phyloP scores from a whole-genome alignment of 2,113 vertebrate genomes.

The Mormoops blainvillei region DNA sequence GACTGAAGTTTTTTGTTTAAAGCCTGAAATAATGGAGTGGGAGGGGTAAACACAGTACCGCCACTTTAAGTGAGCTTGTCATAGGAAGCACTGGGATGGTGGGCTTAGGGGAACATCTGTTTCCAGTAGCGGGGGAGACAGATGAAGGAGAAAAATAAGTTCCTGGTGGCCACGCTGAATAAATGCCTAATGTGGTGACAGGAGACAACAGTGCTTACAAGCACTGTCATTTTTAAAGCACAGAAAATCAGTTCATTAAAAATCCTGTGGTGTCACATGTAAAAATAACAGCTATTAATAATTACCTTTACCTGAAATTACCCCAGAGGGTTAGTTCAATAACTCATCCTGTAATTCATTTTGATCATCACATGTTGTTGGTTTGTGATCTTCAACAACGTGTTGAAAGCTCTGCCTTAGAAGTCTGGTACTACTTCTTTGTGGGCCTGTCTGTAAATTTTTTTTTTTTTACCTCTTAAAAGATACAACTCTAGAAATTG shows the following conservation, averaged over 20 bases:
- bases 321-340: neutral
- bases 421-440: neutral
- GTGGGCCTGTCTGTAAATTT: neutral
- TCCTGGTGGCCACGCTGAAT: neutral
- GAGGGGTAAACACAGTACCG: neutral
- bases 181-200: neutral
- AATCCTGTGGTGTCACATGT: neutral
- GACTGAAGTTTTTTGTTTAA: neutral
- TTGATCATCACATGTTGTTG: neutral
- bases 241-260: neutral
- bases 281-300: slow-evolving; percentile 37
- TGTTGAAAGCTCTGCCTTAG: slow-evolving; percentile 14
- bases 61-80: neutral
- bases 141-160: neutral
- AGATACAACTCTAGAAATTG: neutral
- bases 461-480: neutral
- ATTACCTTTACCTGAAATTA: slow-evolving; percentile 17
- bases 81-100: neutral
- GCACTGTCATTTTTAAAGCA: neutral
- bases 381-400: neutral
- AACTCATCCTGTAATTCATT: slow-evolving; percentile 16
- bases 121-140: neutral
- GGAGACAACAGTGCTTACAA: neutral
- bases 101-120: neutral
- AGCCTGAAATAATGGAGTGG: neutral